A percentile compares a stretch with the other conserved stretches of the same genome.
Conservation (phyloP, 2,888 invertebrate genomes). For the Agrochola macilenta region DNA sequence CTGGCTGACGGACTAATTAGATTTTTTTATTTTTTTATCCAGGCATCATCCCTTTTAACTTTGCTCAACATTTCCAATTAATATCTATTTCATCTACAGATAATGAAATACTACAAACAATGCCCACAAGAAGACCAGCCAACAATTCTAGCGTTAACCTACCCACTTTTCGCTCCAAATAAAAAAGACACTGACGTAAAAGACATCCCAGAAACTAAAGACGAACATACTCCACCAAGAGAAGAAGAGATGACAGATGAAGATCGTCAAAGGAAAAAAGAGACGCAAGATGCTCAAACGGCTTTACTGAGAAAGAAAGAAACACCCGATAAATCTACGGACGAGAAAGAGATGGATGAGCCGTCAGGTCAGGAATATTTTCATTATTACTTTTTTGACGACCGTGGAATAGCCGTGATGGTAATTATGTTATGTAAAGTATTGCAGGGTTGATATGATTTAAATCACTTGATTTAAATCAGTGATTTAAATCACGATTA, state of each 20-base stretch:
- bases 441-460: too few species aligned
- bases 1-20: too few species aligned
- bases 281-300: slow-evolving; percentile 17
- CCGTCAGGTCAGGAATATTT: slow-evolving; percentile 14
- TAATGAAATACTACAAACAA: slow-evolving; percentile 82
- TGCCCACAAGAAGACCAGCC: slow-evolving; percentile 84
- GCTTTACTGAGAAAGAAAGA: slow-evolving; percentile 31
- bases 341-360: slow-evolving; percentile 33
- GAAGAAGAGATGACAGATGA: slow-evolving; percentile 36
- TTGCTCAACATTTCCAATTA: too few species aligned
- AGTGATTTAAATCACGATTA: too few species aligned
- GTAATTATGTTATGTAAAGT: too few species aligned
- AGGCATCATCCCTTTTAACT: too few species aligned
- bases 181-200: slow-evolving; percentile 63
- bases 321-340: background rate
- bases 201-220: slow-evolving; percentile 63
- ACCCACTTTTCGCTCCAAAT: slow-evolving; percentile 92
- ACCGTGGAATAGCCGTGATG: too few species aligned
- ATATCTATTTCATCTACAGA: slow-evolving; percentile 70
- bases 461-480: too few species aligned
- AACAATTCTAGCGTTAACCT: slow-evolving; percentile 95
- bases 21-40: too few species aligned
- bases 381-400: background rate
- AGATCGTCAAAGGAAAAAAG: slow-evolving; percentile 15
- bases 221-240: background rate